phyloP scores from a whole-genome alignment of 2,888 invertebrate genomes.

The Galerucella calmariensis region DNA sequence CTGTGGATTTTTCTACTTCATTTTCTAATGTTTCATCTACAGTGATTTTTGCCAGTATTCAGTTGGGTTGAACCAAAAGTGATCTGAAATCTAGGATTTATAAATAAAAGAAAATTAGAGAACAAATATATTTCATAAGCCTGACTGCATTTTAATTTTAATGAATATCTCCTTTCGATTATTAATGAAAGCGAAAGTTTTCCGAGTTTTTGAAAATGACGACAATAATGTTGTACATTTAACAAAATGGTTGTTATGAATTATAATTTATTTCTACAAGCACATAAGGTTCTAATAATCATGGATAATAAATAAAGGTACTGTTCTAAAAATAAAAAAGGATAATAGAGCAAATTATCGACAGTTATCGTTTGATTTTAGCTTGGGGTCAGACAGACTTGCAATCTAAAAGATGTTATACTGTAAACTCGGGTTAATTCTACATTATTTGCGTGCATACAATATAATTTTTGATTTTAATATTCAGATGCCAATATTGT shows the following conservation, averaged over 20 bases:
- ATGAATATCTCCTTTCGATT: neutral
- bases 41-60: too few species aligned
- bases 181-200: slow-evolving; percentile 24
- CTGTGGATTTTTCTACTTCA: too few species aligned
- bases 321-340: slow-evolving; percentile 44
- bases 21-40: too few species aligned
- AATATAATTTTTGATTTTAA: slow-evolving; percentile 62
- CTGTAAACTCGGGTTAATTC: slow-evolving; percentile 52
- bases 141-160: neutral
- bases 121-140: neutral
- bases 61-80: neutral
- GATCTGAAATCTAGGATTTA: neutral
- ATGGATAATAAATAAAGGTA: slow-evolving; percentile 47
- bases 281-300: slow-evolving; percentile 49
- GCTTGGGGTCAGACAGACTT: slow-evolving; percentile 51
- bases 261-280: slow-evolving; percentile 43
- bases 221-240: slow-evolving; percentile 24
- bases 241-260: slow-evolving; percentile 41
- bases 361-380: slow-evolving; percentile 55
- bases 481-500: slow-evolving; percentile 64
- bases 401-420: slow-evolving; percentile 52
- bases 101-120: neutral
- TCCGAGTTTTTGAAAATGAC: slow-evolving; percentile 3
- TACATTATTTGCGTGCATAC: slow-evolving; percentile 57
- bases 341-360: slow-evolving; percentile 56